Conservation (phyloP, 2,888 invertebrate genomes). For the Charanyca ferruginea region DNA sequence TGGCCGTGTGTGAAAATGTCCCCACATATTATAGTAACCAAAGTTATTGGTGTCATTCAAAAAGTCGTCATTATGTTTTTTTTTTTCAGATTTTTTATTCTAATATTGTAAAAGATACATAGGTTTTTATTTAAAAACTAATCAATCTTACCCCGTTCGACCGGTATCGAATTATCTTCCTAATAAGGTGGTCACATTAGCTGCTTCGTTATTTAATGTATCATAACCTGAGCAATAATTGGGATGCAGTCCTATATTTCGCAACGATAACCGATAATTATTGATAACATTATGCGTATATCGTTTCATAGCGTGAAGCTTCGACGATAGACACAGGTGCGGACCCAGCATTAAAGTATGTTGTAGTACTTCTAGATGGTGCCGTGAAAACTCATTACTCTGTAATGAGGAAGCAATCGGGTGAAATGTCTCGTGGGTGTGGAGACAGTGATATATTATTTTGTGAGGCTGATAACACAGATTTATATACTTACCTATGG, state of each 20-base stretch:
- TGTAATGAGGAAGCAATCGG: constrained; percentile 51
- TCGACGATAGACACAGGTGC: constrained; percentile 5
- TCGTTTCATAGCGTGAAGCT: neutral
- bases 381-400: constrained; percentile 50
- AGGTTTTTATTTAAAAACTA: no score
- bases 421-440: constrained; percentile 38
- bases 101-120: no score
- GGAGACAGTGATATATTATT: constrained; percentile 54
- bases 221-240: neutral
- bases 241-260: neutral
- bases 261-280: neutral
- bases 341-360: constrained; percentile 25
- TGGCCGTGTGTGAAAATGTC: no score
- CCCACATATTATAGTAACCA: no score
- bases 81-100: no score
- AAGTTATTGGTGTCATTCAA: no score
- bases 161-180: no score
- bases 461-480: constrained; percentile 11
- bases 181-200: neutral
- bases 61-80: no score
- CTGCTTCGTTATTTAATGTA: neutral
- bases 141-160: no score
- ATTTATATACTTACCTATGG: constrained; percentile 1
- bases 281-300: constrained; percentile 1
- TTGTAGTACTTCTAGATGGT: constrained; percentile 9